Conservation (phyloP, 2,888 invertebrate species). For the Sarcophaga subvicina region DNA sequence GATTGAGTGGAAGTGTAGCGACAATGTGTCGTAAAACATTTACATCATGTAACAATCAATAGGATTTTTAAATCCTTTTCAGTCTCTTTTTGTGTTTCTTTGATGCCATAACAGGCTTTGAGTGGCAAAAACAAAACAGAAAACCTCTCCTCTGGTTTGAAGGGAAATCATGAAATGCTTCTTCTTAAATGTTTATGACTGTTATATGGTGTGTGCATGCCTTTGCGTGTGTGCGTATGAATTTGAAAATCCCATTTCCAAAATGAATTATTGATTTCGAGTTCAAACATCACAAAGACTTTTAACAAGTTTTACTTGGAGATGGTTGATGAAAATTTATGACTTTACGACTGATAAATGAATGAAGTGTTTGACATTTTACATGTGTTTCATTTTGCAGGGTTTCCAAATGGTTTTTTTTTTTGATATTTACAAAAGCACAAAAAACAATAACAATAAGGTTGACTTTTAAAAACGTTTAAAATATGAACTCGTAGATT, state of each 20-base stretch:
- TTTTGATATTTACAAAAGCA: no score
- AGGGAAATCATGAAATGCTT: neutral
- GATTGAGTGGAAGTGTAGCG: neutral
- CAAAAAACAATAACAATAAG: no score
- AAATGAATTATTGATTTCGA: neutral
- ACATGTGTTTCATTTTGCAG: no score
- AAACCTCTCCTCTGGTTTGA: neutral
- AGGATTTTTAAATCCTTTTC: neutral
- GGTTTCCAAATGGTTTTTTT: no score
- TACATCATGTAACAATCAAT: conserved; percentile 8
- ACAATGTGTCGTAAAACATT: conserved; percentile 19
- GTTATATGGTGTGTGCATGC: no score
- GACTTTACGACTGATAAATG: no score
- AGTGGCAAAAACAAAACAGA: neutral
- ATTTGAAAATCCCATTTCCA: neutral
- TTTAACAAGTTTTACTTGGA: neutral
- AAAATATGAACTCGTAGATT: no score
- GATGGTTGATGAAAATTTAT: no score
- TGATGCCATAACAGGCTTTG: neutral
- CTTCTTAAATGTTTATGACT: neutral
- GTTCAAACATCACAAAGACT: neutral
- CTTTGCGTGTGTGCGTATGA: neutral
- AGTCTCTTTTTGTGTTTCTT: neutral
- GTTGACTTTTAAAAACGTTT: no score
- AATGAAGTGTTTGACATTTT: no score